Conservation (phyloP, 2,113 vertebrate genomes). For the Xiphophorus hellerii region DNA sequence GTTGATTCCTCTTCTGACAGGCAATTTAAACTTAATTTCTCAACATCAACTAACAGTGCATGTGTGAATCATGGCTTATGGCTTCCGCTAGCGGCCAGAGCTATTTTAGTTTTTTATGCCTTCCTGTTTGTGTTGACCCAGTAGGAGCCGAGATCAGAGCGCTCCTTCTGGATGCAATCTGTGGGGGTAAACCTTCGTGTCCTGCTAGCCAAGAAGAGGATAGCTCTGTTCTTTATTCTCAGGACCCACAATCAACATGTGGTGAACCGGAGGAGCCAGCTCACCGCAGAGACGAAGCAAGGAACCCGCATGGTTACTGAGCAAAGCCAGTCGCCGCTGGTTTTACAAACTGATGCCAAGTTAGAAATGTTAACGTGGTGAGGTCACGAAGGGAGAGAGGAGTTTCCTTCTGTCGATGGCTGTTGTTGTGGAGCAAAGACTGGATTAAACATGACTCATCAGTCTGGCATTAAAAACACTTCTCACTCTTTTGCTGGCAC, state of each 20-base stretch:
- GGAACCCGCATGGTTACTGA: neutral
- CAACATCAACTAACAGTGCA: neutral
- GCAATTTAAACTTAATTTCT: neutral
- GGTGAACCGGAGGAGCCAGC: neutral
- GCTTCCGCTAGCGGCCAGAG: neutral
- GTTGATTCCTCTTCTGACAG: too few species aligned
- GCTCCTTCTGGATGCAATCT: neutral
- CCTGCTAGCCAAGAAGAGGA: neutral
- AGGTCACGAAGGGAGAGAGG: too few species aligned
- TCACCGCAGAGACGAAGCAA: neutral
- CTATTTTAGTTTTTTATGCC: neutral
- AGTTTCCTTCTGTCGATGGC: too few species aligned
- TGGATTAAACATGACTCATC: too few species aligned
- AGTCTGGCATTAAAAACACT: too few species aligned
- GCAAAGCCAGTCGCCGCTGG: neutral
- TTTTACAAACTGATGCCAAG: neutral
- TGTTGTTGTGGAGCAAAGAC: too few species aligned
- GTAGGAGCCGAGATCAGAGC: neutral
- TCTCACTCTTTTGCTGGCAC: too few species aligned
- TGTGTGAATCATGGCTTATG: neutral
- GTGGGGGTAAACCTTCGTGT: neutral
- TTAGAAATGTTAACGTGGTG: neutral
- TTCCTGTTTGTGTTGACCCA: neutral
- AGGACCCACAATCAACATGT: neutral
- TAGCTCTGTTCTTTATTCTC: neutral